Conservation (phyloP, 2,113 vertebrate genomes). For the Tinamus guttatus region DNA sequence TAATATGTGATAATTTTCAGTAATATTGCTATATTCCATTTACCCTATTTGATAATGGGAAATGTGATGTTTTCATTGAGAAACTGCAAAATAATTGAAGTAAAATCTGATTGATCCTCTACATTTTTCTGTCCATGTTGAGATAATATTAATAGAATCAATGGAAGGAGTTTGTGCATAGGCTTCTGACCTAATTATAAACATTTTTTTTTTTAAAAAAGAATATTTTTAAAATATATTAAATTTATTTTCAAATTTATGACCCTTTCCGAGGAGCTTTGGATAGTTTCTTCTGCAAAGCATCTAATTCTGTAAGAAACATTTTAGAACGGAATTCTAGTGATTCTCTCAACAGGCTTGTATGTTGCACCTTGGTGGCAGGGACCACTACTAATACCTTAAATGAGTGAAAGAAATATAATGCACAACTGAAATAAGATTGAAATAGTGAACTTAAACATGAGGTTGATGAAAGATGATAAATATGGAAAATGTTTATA, state of each 20-base stretch:
- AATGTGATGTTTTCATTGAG: background rate
- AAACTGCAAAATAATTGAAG: background rate
- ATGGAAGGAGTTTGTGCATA: background rate
- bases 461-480: background rate
- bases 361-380: background rate
- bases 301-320: background rate
- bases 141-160: conserved; percentile 23
- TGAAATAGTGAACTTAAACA: background rate
- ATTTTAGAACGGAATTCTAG: background rate
- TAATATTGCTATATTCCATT: background rate
- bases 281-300: conserved; percentile 11
- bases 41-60: background rate
- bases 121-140: background rate
- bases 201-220: conserved; percentile 3
- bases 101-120: background rate
- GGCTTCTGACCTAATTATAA: conserved; percentile 4
- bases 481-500: background rate
- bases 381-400: background rate
- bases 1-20: background rate
- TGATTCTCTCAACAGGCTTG: background rate
- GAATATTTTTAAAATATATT: background rate
- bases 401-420: background rate
- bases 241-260: conserved; percentile 45
- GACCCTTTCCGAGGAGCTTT: conserved; percentile 4
- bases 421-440: background rate